phyloP scores from a whole-genome alignment of 2,888 invertebrate species.

The Creontiades dilutus region DNA sequence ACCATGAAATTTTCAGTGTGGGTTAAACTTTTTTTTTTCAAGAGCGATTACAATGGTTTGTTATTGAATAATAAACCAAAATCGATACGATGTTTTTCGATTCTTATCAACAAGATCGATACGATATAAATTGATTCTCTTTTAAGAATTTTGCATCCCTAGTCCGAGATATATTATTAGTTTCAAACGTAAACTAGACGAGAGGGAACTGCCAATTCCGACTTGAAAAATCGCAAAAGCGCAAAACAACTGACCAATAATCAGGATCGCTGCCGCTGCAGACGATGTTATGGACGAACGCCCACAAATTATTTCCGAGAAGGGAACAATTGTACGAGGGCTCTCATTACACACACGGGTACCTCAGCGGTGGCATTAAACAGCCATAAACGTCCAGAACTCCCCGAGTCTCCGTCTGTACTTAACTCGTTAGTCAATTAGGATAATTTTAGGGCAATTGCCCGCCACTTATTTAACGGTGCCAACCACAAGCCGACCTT shows the following conservation, averaged over 20 bases:
- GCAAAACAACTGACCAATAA: neutral
- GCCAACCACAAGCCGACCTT: neutral
- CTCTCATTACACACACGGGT: constrained; percentile 14
- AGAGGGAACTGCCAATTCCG: too few relatives aligned
- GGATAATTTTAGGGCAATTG: constrained; percentile 28
- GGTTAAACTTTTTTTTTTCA: too few relatives aligned
- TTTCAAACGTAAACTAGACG: too few relatives aligned
- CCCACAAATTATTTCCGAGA: constrained; percentile 20
- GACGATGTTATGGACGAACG: neutral
- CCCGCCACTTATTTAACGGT: constrained; percentile 23
- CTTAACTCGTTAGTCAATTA: constrained; percentile 33
- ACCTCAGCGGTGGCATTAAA: constrained; percentile 7
- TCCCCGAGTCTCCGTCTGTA: constrained; percentile 4
- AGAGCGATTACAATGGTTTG: too few relatives aligned
- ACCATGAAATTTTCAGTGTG: too few relatives aligned
- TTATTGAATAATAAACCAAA: too few relatives aligned
- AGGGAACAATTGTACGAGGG: neutral
- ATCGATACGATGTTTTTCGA: too few relatives aligned
- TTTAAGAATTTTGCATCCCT: too few relatives aligned
- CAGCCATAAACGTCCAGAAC: constrained; percentile 5
- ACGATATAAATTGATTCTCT: too few relatives aligned
- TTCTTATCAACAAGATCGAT: too few relatives aligned
- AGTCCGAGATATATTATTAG: too few relatives aligned
- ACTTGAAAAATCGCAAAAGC: neutral
- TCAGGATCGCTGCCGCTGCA: neutral